These are phyloP conservation scores for Oscheius sp. DNA, from an alignment of 2,888 invertebrate species.

Conservation along the genomic window DNA sequence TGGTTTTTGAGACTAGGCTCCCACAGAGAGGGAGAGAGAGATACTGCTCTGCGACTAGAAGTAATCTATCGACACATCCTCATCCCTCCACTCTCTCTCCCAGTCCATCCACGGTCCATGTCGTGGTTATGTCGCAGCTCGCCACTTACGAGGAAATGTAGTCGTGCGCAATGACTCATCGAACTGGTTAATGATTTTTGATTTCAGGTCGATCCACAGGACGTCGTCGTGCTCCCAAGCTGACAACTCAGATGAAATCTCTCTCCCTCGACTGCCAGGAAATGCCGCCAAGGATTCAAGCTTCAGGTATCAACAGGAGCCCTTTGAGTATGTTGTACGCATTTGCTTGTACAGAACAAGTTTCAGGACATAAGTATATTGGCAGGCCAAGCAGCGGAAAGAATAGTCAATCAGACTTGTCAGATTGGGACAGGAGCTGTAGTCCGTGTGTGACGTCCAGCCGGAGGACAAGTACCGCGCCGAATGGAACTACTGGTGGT, in stretches of 20 bases:
- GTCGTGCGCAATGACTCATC: not conserved
- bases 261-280: constrained; percentile 72
- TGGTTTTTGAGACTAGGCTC: constrained; percentile 8
- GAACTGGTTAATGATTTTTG: not conserved
- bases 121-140: constrained; percentile 24
- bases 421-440: constrained; percentile 62
- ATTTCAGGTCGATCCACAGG: constrained; percentile 50
- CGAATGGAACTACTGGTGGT: constrained; percentile 38
- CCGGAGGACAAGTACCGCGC: constrained; percentile 52
- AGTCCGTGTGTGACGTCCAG: constrained; percentile 51
- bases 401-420: constrained; percentile 64
- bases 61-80: constrained; percentile 14
- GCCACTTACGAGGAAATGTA: constrained; percentile 21
- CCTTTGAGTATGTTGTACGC: constrained; percentile 46
- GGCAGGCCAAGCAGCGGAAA: constrained; percentile 37
- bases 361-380: constrained; percentile 25
- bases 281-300: constrained; percentile 64
- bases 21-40: no score
- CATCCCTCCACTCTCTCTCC: constrained; percentile 6
- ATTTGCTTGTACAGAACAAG: not conserved
- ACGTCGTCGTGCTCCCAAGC: constrained; percentile 69
- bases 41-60: not conserved
- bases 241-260: constrained; percentile 72
- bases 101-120: constrained; percentile 2
- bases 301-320: constrained; percentile 39